Base-by-base conservation (phyloP, 1,140 invertebrate species). In the Yoshiicerus persimilis region DNA sequence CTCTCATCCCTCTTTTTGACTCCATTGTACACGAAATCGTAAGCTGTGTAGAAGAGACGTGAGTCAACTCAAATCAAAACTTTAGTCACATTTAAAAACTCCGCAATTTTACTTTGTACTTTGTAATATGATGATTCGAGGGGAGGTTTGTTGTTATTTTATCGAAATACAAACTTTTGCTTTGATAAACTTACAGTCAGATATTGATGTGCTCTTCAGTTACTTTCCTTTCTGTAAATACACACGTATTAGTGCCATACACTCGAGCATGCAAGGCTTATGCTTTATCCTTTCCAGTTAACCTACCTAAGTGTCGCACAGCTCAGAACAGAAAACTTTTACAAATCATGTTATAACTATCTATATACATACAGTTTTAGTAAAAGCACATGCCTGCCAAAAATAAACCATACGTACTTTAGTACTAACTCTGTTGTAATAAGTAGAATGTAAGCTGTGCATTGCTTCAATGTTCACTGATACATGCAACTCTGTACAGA, bases 1-100 rank as follows among this genome's bases (percentile, higher is more conserved):
- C 75, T 80, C 75, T 80, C 75, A 80, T 34, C 75, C 75, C 75
- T 80, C 75, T 80, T 80, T 80, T 38, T 36, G 66, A 70, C 66
- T 80, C 32, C 32, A 80, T 80, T 80, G 75, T 80, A 80, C 75
- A 80, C 16, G 75, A 80, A 80, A 80, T 80, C 34, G 13, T 80
- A 38, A 80, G 75, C 75, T 70, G 10, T 66, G 70, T 36, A 30
- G 16, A 34, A 9, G 8, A 75, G 27, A 27, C 6, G 34, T n/a
- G n/a, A 32, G 27, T 80, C 34, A 23, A 70, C 66, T 80, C 32
- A 34, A 80, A 80, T 80, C 75, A 80, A 80, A 80, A 80, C 75
- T 80, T 80, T 36, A 80, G 30, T 9, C 34, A 38, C 75, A 80
- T 80, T 80, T 80, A 36, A 70, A 70, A 70, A 80, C 75, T 80